Evolutionary conservation across 2,888 invertebrate species (phyloP).

Genomic region (Dolomedes plantarius): DNA sequence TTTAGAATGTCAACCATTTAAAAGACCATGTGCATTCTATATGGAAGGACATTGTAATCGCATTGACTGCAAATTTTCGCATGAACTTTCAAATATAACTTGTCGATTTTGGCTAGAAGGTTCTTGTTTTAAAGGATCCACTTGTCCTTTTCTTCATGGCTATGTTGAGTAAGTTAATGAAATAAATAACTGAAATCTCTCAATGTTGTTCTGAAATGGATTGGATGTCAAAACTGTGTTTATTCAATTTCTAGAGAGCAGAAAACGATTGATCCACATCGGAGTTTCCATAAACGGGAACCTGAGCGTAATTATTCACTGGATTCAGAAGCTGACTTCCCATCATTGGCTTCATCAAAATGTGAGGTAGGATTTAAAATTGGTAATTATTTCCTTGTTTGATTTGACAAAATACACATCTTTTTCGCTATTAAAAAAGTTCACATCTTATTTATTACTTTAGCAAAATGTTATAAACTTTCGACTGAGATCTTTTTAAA

Average conservation of each 20-base stretch:
- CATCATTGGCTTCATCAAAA: constrained; percentile 60
- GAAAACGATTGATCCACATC: too few relatives aligned
- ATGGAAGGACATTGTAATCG: constrained; percentile 79
- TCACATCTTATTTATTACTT: too few relatives aligned
- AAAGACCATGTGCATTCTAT: constrained; percentile 78
- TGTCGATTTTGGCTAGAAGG: constrained; percentile 79
- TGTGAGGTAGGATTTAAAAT: constrained; percentile 41
- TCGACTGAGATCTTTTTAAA: too few relatives aligned
- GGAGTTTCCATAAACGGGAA: neutral
- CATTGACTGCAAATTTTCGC: constrained; percentile 79
- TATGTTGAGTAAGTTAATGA: constrained; percentile 39
- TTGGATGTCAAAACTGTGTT: too few relatives aligned
- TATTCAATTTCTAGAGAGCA: too few relatives aligned
- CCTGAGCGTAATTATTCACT: constrained; percentile 61
- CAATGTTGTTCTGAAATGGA: too few relatives aligned
- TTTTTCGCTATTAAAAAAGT: too few relatives aligned
- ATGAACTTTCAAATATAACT: constrained; percentile 78
- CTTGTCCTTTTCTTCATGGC: constrained; percentile 74
- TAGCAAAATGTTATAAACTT: too few relatives aligned
- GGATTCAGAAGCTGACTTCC: constrained; percentile 73
- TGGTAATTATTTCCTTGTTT: too few relatives aligned
- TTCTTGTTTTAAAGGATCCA: constrained; percentile 78
- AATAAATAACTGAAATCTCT: too few relatives aligned
- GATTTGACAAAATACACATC: too few relatives aligned
- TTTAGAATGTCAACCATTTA: constrained; percentile 66